Percentiles rank a stretch among this genome's conserved stretches.
Conservation (phyloP, 2,888 invertebrate genomes). For the Blastobasis adustella region DNA sequence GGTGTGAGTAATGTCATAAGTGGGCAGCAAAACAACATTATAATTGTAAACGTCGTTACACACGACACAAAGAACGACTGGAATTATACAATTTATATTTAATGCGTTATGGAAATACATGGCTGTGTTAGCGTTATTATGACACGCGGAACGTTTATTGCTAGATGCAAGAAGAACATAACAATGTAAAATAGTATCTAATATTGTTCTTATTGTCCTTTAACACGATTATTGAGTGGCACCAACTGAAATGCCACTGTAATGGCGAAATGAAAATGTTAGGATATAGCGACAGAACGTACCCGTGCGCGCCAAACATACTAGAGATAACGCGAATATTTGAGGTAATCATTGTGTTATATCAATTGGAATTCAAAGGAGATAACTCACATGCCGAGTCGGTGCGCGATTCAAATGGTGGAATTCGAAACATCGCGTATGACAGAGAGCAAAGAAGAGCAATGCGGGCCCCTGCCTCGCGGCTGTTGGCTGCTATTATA, state of each 20-base stretch:
- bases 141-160: conserved; percentile 28
- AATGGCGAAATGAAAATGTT: too few relatives aligned
- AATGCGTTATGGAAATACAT: conserved; percentile 39
- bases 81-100: conserved; percentile 36
- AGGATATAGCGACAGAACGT: too few relatives aligned
- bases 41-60: conserved; percentile 47
- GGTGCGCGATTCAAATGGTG: conserved; percentile 26
- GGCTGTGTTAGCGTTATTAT: conserved; percentile 15
- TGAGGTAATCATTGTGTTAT: too few relatives aligned
- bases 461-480: conserved; percentile 5
- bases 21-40: conserved; percentile 47
- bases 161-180: conserved; percentile 9
- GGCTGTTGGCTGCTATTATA: conserved; percentile 2
- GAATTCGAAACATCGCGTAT: conserved; percentile 33
- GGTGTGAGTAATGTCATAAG: conserved; percentile 63
- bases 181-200: not conserved
- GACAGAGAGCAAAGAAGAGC: conserved; percentile 18
- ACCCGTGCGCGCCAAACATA: too few relatives aligned
- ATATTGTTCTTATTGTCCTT: too few relatives aligned
- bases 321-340: too few relatives aligned
- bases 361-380: conserved; percentile 1
- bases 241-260: too few relatives aligned
- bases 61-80: conserved; percentile 37
- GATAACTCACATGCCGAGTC: conserved; percentile 23
- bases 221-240: not conserved